phyloP scores from a whole-genome alignment of 2,888 invertebrate genomes.

The Tetragnatha montana region DNA sequence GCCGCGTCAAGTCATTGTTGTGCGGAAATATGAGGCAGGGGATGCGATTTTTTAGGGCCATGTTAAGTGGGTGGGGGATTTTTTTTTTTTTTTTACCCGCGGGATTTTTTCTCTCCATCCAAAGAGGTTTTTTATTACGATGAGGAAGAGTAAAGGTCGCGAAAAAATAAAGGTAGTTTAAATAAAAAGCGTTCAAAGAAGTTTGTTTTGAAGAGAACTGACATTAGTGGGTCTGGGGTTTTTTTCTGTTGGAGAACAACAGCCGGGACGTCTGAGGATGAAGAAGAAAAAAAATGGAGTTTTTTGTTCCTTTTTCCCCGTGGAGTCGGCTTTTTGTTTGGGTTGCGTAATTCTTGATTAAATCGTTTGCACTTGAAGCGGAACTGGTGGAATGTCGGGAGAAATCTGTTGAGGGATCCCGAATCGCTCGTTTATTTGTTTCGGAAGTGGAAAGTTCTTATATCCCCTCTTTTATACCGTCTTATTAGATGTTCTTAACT shows the following conservation, averaged over 20 bases:
- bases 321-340: background rate
- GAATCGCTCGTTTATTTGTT: background rate
- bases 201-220: background rate
- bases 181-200: conserved; percentile 6
- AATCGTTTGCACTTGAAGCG: background rate
- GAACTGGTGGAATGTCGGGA: background rate
- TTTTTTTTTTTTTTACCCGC: background rate
- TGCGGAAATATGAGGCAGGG: background rate
- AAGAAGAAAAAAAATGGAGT: too few relatives aligned
- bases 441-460: background rate
- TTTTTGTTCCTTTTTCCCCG: too few relatives aligned
- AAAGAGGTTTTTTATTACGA: conserved; percentile 27
- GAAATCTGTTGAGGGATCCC: background rate
- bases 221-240: conserved; percentile 13
- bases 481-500: too few relatives aligned
- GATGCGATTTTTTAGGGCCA: background rate
- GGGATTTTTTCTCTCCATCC: background rate
- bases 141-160: background rate
- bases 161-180: background rate
- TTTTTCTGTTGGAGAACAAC: background rate
- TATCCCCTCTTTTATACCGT: too few relatives aligned
- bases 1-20: background rate
- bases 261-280: background rate
- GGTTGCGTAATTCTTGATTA: background rate
- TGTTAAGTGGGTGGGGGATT: conserved; percentile 10